phyloP scores from a whole-genome alignment of 2,888 invertebrate species.

The Lymantria dispar region DNA sequence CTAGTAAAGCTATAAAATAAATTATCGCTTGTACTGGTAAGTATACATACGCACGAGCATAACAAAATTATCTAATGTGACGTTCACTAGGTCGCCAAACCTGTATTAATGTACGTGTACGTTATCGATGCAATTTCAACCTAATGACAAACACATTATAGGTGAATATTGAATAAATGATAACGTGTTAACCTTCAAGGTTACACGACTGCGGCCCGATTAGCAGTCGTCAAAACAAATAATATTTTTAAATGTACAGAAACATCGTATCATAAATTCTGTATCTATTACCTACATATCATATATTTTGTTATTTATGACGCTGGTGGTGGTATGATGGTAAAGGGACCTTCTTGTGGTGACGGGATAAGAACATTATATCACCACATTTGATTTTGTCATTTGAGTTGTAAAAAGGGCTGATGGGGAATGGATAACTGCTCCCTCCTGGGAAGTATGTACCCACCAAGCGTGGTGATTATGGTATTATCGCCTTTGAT shows the following conservation, averaged over 20 bases:
- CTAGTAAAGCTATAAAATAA: not conserved
- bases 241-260: constrained; percentile 32
- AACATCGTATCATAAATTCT: constrained; percentile 27
- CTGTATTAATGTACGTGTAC: constrained; percentile 47
- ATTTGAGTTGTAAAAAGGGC: not conserved
- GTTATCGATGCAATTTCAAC: constrained; percentile 20
- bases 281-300: too few species aligned
- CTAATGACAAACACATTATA: constrained; percentile 15
- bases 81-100: constrained; percentile 53
- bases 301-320: too few species aligned
- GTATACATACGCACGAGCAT: not conserved
- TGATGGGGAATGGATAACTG: too few species aligned
- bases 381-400: not conserved
- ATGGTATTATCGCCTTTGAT: too few species aligned
- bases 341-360: too few species aligned
- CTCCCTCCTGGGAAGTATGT: too few species aligned
- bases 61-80: constrained; percentile 12
- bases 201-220: constrained; percentile 39
- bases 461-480: too few species aligned
- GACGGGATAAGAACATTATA: too few species aligned
- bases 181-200: constrained; percentile 47
- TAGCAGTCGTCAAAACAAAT: constrained; percentile 37
- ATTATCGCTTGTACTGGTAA: not conserved
- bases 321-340: too few species aligned
- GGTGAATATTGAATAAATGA: constrained; percentile 18